phyloP scores from a whole-genome alignment of 2,797 vertebrate genomes.

The Triplophysa yarkandensis region DNA sequence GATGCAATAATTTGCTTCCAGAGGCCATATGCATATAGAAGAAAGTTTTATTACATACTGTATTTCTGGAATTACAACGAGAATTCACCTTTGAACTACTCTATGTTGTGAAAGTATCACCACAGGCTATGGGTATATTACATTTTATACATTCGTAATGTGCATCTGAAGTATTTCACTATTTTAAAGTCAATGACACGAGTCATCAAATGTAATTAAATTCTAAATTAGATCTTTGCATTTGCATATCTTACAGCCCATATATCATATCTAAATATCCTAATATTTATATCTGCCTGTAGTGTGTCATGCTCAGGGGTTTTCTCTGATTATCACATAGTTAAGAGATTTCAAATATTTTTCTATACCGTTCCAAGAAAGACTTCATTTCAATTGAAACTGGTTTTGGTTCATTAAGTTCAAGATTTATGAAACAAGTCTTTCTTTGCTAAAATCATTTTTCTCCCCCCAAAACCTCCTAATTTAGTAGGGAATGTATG shows the following conservation, averaged over 20 bases:
- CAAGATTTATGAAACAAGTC: constrained; percentile 44
- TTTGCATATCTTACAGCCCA: constrained; percentile 7
- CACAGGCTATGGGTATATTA: constrained; percentile 3
- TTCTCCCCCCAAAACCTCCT: constrained; percentile 21
- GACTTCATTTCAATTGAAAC: constrained; percentile 36
- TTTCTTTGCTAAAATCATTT: constrained; percentile 11
- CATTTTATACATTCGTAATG: not conserved
- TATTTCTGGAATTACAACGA: not conserved
- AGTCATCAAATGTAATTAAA: constrained; percentile 23
- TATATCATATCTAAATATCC: constrained; percentile 21
- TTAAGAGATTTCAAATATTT: constrained; percentile 19
- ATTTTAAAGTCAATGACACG: constrained; percentile 7
- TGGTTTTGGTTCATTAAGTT: constrained; percentile 44
- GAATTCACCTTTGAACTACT: constrained; percentile 6
- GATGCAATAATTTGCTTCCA: constrained; percentile 11
- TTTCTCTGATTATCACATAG: constrained; percentile 24
- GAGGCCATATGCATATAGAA: not conserved
- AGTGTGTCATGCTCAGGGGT: not conserved
- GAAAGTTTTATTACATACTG: not conserved
- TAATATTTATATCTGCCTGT: constrained; percentile 27
- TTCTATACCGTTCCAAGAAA: constrained; percentile 23
- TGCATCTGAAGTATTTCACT: constrained; percentile 3
- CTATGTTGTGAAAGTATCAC: not conserved
- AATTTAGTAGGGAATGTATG: constrained; percentile 29
- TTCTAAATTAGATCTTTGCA: constrained; percentile 24